Conservation (phyloP, 2,888 invertebrate species). For the Eristalis tenax region DNA sequence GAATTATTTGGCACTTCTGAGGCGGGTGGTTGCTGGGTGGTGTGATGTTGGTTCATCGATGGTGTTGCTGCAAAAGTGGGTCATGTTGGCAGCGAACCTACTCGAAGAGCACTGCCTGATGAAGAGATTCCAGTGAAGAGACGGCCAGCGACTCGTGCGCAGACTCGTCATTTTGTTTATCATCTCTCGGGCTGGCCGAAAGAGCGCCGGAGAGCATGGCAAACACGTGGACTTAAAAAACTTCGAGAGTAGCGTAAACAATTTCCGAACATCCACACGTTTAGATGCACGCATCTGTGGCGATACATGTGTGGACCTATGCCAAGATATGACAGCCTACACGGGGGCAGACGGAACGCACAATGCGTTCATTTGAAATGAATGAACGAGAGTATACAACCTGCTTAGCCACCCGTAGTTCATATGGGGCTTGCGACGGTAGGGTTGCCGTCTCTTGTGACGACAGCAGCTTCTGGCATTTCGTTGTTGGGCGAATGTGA, state of each 20-base stretch:
- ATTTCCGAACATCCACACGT: slow-evolving; percentile 35
- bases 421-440: not conserved
- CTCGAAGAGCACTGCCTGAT: not conserved
- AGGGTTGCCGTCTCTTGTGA: slow-evolving; percentile 24
- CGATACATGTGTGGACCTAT: slow-evolving; percentile 8
- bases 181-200: not conserved
- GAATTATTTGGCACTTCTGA: slow-evolving; percentile 73
- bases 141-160: slow-evolving; percentile 11
- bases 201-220: not conserved
- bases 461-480: not conserved
- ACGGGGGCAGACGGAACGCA: slow-evolving; percentile 35
- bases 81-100: slow-evolving; percentile 38
- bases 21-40: not conserved
- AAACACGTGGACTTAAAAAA: slow-evolving; percentile 45
- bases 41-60: slow-evolving; percentile 15
- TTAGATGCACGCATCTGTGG: slow-evolving; percentile 2
- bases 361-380: slow-evolving; percentile 6
- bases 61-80: slow-evolving; percentile 12
- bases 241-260: slow-evolving; percentile 35
- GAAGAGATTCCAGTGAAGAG: slow-evolving; percentile 15
- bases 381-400: slow-evolving; percentile 23
- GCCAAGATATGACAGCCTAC: not conserved
- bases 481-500: not conserved
- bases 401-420: slow-evolving; percentile 10
- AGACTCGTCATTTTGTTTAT: slow-evolving; percentile 41